Evolutionary conservation across 2,888 invertebrate genomes (phyloP).

Genomic region (Thecophora atra): DNA sequence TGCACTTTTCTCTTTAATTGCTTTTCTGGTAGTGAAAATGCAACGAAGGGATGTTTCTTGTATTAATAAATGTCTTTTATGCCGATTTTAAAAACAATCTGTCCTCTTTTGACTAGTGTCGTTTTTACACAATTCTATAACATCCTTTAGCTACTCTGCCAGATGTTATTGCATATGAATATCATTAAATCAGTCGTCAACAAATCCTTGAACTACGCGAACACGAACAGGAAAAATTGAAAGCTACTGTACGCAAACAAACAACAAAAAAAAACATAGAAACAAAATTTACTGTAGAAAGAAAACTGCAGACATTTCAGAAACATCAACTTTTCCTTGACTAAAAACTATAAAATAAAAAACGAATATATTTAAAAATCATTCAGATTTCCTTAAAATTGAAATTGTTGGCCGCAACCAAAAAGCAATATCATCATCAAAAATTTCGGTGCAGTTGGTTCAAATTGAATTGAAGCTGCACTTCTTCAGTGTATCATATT

Average conservation of each 20-base stretch:
- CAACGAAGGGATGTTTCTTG: too few relatives aligned
- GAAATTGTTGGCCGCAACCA: background rate
- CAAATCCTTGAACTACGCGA: slow-evolving; percentile 15
- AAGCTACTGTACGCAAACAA: slow-evolving; percentile 3
- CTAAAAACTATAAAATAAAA: slow-evolving; percentile 1
- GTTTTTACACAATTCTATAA: background rate
- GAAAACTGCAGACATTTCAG: slow-evolving; percentile 15
- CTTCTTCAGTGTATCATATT: slow-evolving; percentile 33
- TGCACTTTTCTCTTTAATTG: too few relatives aligned
- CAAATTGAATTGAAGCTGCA: slow-evolving; percentile 13
- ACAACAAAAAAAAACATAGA: background rate
- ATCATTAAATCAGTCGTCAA: slow-evolving; percentile 20
- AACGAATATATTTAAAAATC: slow-evolving; percentile 19
- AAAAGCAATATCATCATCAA: background rate
- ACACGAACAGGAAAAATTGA: background rate
- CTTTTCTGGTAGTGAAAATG: too few relatives aligned
- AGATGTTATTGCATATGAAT: slow-evolving; percentile 26
- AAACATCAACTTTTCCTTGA: slow-evolving; percentile 31
- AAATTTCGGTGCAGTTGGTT: background rate
- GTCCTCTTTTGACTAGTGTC: too few relatives aligned
- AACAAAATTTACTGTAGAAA: background rate
- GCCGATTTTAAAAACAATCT: too few relatives aligned
- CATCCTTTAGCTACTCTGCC: slow-evolving; percentile 18
- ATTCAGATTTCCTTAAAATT: too few relatives aligned
- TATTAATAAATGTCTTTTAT: too few relatives aligned